Conservation (phyloP, 2,888 invertebrate species). For the Cataglyphis altisquamis region DNA sequence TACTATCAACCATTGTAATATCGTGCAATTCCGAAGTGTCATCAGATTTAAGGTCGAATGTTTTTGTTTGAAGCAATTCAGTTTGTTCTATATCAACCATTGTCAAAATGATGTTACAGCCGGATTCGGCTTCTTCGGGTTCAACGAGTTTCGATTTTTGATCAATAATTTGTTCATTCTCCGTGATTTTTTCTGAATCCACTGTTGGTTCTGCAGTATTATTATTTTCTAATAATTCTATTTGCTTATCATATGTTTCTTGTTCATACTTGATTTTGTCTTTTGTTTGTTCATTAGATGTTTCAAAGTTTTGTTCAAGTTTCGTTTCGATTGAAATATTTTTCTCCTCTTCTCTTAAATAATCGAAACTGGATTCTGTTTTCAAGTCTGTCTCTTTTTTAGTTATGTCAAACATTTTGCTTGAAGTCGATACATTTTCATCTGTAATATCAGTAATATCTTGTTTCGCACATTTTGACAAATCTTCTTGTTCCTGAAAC, state of each 20-base stretch:
- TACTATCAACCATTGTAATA: neutral
- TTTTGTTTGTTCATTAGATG: neutral
- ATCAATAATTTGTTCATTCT: neutral
- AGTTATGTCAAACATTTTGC: neutral
- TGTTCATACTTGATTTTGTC: neutral
- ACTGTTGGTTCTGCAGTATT: neutral
- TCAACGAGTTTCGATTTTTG: neutral
- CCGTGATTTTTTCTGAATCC: neutral
- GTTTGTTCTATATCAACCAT: neutral
- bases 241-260: neutral
- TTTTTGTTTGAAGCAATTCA: constrained; percentile 14
- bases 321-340: neutral
- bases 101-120: neutral
- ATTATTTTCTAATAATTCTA: neutral
- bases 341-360: neutral
- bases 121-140: neutral
- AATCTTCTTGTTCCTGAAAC: neutral
- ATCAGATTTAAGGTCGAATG: neutral
- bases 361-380: neutral
- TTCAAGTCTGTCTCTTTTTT: neutral
- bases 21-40: neutral
- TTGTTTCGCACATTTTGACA: neutral
- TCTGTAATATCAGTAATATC: neutral
- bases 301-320: neutral
- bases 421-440: neutral